These are phyloP conservation scores for Malthinus flaveolus DNA, from an alignment of 2,888 invertebrate species.

Conservation along the genomic window DNA sequence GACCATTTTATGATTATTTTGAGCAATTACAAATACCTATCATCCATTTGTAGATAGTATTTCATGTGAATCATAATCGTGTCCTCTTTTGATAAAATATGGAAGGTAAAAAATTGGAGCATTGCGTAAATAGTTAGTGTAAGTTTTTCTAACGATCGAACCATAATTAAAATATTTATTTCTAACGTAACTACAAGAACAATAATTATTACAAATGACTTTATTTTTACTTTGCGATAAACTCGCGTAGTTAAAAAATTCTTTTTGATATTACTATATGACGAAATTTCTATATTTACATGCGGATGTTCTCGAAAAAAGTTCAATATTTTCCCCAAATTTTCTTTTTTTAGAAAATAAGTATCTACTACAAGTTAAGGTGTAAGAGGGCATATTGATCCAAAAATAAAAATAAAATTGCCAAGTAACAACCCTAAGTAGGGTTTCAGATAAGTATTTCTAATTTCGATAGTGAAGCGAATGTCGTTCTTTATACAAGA, in stretches of 20 bases:
- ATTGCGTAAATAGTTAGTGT: no score
- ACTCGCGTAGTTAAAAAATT: not conserved
- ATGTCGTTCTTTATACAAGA: constrained; percentile 7
- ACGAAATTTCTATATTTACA: constrained; percentile 5
- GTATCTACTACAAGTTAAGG: not conserved
- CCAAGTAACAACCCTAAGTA: constrained; percentile 1
- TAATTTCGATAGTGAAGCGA: not conserved
- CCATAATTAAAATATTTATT: no score
- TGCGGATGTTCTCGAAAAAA: not conserved
- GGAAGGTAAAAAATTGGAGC: no score
- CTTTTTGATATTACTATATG: not conserved
- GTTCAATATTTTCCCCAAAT: no score
- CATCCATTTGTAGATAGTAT: no score
- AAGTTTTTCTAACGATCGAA: no score
- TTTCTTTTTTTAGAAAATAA: not conserved
- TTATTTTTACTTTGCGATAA: not conserved
- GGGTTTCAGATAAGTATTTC: not conserved
- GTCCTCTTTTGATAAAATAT: no score
- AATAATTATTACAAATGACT: no score
- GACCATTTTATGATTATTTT: no score
- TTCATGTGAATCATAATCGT: no score
- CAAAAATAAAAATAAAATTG: not conserved
- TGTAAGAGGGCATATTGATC: constrained; percentile 1
- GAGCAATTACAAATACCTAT: no score
- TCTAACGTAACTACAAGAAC: no score